Evolutionary conservation across 2,797 vertebrate species (phyloP).

Genomic region (Carduelis carduelis): DNA sequence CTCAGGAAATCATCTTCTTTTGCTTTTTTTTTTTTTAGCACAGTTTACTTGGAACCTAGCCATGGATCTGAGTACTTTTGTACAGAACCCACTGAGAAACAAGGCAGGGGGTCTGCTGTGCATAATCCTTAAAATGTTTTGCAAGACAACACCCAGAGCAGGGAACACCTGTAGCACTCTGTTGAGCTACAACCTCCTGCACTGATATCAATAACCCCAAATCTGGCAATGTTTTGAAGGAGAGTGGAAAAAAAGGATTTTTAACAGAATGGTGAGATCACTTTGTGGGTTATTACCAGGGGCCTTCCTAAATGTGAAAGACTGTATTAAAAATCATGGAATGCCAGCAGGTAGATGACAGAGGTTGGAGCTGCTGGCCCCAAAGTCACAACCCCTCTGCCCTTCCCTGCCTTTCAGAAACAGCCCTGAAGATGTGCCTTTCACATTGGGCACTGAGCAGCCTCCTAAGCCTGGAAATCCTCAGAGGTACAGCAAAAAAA

Average conservation of each 20-base stretch:
- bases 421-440: neutral
- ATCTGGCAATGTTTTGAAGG: neutral
- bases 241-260: neutral
- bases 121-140: neutral
- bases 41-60: neutral
- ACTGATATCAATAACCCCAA: neutral
- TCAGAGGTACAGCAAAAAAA: neutral
- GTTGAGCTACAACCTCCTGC: neutral
- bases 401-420: neutral
- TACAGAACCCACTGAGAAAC: neutral
- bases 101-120: neutral
- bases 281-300: neutral
- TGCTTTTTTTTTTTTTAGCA: neutral
- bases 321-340: neutral
- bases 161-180: neutral
- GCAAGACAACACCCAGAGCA: neutral
- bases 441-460: fast-evolving
- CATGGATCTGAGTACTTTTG: neutral
- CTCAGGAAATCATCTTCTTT: neutral
- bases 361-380: neutral
- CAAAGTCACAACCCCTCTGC: neutral
- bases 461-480: neutral
- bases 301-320: neutral
- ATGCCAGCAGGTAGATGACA: neutral
- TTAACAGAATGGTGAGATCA: neutral